These are phyloP conservation scores for Rhodinocichla rosea DNA, from an alignment of 2,113 vertebrate genomes.

Conservation along the genomic window DNA sequence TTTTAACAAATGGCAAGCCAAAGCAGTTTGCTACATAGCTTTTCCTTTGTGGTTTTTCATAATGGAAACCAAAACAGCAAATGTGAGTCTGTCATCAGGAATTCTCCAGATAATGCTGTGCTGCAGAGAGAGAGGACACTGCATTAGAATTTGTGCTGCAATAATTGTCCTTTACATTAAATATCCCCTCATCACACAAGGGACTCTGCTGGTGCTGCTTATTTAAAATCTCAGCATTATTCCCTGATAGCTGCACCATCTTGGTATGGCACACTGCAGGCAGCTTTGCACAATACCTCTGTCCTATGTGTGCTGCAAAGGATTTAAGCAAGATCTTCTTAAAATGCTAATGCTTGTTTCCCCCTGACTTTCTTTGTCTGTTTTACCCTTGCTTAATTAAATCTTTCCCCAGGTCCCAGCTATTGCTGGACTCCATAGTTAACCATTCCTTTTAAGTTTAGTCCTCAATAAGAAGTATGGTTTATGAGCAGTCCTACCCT, in stretches of 20 bases:
- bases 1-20: background rate
- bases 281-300: background rate
- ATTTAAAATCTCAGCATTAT: background rate
- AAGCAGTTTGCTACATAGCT: background rate
- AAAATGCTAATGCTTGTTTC: background rate
- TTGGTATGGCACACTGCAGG: background rate
- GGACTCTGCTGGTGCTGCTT: background rate
- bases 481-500: background rate
- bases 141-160: background rate
- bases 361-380: background rate
- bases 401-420: rapidly evolving
- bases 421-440: background rate
- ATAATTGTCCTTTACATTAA: background rate
- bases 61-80: background rate
- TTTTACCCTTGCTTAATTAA: background rate
- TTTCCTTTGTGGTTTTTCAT: background rate
- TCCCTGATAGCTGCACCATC: background rate
- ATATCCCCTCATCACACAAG: background rate
- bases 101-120: background rate
- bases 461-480: background rate
- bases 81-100: background rate
- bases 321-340: background rate
- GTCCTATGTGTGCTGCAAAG: background rate
- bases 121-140: background rate
- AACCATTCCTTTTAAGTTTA: background rate